Evolutionary conservation across 2,797 vertebrate genomes (phyloP).

Genomic region (Otus scops): DNA sequence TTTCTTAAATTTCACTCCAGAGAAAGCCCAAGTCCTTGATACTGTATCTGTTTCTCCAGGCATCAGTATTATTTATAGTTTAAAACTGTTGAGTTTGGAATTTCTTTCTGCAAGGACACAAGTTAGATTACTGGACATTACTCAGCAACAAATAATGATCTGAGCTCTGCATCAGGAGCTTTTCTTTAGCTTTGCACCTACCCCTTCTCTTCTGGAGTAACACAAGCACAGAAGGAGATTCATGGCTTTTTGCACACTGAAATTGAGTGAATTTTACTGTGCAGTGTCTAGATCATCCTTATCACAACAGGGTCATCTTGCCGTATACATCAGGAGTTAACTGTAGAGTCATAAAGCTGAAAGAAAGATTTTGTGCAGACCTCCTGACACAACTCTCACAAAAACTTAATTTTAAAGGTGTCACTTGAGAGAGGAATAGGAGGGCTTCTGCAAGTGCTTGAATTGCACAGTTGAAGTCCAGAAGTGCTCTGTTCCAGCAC

Average conservation of each 20-base stretch:
- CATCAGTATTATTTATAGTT: constrained; percentile 40
- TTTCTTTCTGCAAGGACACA: constrained; percentile 23
- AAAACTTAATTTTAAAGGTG: background rate
- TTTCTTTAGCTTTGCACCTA: constrained; percentile 19
- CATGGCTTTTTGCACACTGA: background rate
- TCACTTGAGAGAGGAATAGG: background rate
- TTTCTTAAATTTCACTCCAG: constrained; percentile 6
- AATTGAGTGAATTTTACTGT: background rate
- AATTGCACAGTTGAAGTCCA: background rate
- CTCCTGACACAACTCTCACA: background rate
- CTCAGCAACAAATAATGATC: constrained; percentile 48
- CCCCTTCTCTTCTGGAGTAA: background rate
- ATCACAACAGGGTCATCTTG: background rate
- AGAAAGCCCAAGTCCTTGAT: constrained; percentile 8
- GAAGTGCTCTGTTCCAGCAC: background rate
- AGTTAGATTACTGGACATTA: constrained; percentile 50
- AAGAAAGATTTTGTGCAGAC: background rate
- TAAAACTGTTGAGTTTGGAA: constrained; percentile 14
- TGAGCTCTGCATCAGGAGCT: background rate
- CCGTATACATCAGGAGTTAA: background rate
- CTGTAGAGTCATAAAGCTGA: background rate
- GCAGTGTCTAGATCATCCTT: background rate
- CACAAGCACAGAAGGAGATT: background rate
- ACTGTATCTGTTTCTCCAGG: constrained; percentile 30
- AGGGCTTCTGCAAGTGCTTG: background rate